Conservation (phyloP, 2,888 invertebrate species). For the Operophtera brumata region DNA sequence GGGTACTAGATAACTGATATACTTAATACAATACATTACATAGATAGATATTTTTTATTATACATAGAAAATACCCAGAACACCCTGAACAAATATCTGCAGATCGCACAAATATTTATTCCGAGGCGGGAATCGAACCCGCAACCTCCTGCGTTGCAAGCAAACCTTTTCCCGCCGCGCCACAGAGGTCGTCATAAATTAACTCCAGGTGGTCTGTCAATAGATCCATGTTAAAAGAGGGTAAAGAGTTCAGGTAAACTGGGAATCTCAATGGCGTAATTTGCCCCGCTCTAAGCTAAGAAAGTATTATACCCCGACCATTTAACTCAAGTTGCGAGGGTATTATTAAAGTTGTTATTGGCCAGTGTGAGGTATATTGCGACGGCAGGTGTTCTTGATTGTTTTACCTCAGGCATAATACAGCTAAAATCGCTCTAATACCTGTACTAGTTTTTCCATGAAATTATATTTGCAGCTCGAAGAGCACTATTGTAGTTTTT, state of each 20-base stretch:
- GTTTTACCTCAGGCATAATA: conserved; percentile 9
- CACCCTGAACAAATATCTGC: too few relatives aligned
- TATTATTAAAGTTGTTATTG: conserved; percentile 29
- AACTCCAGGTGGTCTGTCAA: too few relatives aligned
- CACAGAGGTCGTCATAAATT: too few relatives aligned
- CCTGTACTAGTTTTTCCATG: background rate
- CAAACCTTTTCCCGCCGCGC: too few relatives aligned
- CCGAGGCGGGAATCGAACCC: too few relatives aligned
- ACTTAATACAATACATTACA: too few relatives aligned
- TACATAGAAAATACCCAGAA: too few relatives aligned
- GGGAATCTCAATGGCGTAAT: conserved; percentile 23
- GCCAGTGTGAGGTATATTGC: conserved; percentile 29
- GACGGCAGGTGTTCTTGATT: conserved; percentile 19
- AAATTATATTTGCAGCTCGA: background rate
- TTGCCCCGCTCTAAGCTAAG: conserved; percentile 22
- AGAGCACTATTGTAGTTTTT: background rate
- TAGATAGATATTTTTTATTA: too few relatives aligned
- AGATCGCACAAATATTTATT: too few relatives aligned
- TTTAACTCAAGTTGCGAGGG: conserved; percentile 28
- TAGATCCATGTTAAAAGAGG: too few relatives aligned
- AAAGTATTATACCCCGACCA: conserved; percentile 27
- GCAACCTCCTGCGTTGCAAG: too few relatives aligned
- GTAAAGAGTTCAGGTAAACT: background rate
- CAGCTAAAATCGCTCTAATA: background rate
- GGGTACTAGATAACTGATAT: too few relatives aligned